Percentiles rank a stretch among this genome's conserved stretches.
phyloP scores from a whole-genome alignment of 2,797 vertebrate genomes.

The Streptopelia turtur region DNA sequence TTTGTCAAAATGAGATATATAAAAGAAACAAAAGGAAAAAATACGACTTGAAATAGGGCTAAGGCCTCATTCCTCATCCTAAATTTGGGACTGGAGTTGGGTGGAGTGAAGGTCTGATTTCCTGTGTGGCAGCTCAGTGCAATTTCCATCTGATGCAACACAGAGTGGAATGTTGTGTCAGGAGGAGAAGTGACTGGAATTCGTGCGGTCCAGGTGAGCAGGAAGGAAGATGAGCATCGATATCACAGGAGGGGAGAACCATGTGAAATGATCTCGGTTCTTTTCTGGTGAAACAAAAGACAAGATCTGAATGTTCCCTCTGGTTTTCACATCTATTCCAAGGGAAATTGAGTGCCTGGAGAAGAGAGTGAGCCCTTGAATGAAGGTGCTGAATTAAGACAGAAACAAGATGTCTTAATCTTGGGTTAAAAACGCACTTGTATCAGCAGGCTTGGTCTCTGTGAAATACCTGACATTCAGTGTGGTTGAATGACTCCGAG shows the following conservation, averaged over 20 bases:
- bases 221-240: constrained; percentile 39
- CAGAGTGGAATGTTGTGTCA: background rate
- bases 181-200: constrained; percentile 32
- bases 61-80: background rate
- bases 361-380: background rate
- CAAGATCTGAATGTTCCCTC: background rate
- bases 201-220: background rate
- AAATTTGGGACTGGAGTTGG: background rate
- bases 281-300: background rate
- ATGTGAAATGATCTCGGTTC: fast-evolving
- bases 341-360: background rate
- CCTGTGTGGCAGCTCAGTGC: background rate
- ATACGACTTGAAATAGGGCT: background rate
- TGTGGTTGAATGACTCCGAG: background rate
- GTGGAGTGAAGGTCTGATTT: constrained; percentile 34
- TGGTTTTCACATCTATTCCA: constrained; percentile 14
- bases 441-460: background rate
- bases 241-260: background rate
- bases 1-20: constrained; percentile 68
- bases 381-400: background rate
- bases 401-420: background rate
- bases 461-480: background rate
- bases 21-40: constrained; percentile 50
- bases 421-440: background rate
- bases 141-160: background rate